Evolutionary conservation across 1,140 invertebrate genomes (phyloP).

Genomic region (Daktulosphaira vitifoliae): DNA sequence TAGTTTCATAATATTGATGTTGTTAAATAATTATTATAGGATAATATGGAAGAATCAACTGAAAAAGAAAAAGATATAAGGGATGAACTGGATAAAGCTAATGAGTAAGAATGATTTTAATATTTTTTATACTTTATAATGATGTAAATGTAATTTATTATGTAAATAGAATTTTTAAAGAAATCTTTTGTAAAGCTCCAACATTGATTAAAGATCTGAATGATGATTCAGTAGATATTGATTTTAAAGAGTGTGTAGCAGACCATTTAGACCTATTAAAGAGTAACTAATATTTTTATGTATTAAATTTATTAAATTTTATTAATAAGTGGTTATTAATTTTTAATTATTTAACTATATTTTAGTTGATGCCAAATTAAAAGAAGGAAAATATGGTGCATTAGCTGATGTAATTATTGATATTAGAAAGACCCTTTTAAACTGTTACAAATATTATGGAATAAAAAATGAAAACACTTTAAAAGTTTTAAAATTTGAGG

Average conservation of each 20-base stretch:
- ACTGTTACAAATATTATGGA: slow-evolving; percentile 50
- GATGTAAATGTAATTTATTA: not conserved
- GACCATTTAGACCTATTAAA: slow-evolving; percentile 14
- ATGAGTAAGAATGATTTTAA: slow-evolving; percentile 16
- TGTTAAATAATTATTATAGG: too few relatives aligned
- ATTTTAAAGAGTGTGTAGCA: slow-evolving; percentile 3
- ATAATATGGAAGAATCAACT: slow-evolving; percentile 4
- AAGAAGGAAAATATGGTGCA: slow-evolving; percentile 43
- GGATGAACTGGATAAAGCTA: not conserved
- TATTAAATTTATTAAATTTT: not conserved
- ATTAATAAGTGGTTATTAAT: not conserved
- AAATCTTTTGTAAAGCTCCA: slow-evolving; percentile 10
- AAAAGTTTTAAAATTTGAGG: slow-evolving; percentile 46
- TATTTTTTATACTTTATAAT: not conserved
- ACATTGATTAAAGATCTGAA: slow-evolving; percentile 4
- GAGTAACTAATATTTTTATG: slow-evolving; percentile 1
- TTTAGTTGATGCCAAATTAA: slow-evolving; percentile 47
- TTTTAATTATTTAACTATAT: slow-evolving; percentile 17
- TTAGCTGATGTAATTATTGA: slow-evolving; percentile 48
- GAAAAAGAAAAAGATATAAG: not conserved
- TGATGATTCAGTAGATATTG: not conserved
- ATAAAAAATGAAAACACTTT: slow-evolving; percentile 46
- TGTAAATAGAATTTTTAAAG: slow-evolving; percentile 7
- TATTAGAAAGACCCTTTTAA: slow-evolving; percentile 48
- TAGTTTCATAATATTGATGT: too few relatives aligned